Conservation (phyloP, 1,140 invertebrate species). For the Campoletis sonorensis region DNA sequence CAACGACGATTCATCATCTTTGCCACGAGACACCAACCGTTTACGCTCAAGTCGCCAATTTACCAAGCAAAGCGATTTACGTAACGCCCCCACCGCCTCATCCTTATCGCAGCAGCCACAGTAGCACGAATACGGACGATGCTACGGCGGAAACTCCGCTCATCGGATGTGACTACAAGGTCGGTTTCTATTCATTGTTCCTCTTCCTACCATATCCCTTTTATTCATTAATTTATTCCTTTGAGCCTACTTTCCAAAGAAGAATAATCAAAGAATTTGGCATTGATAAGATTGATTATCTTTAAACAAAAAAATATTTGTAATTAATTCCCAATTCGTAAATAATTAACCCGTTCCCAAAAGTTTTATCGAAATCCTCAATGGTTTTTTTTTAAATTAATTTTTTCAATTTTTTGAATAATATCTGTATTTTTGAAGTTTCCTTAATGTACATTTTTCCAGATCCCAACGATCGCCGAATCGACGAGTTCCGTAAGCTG, state of each 20-base stretch:
- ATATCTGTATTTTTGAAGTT: no score
- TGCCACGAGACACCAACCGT: conserved; percentile 77
- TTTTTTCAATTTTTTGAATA: background rate
- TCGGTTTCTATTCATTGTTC: conserved; percentile 32
- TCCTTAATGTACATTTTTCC: conserved; percentile 43
- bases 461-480: conserved; percentile 73
- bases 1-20: background rate
- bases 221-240: background rate
- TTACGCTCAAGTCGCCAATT: conserved; percentile 80
- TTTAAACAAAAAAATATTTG: no score
- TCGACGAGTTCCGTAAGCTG: conserved; percentile 65
- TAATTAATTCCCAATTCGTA: no score
- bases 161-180: conserved; percentile 74
- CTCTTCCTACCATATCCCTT: background rate
- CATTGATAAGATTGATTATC: no score
- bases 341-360: no score
- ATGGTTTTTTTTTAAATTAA: background rate
- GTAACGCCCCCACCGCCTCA: conserved; percentile 72
- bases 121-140: conserved; percentile 60
- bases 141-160: conserved; percentile 74
- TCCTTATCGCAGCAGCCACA: conserved; percentile 67
- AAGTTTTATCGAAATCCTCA: no score
- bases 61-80: conserved; percentile 72
- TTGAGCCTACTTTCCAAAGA: no score
- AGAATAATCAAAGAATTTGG: no score